A percentile compares a stretch with the other conserved stretches of the same genome.
These are phyloP conservation scores for Petrocephalus schoutedeni DNA, from an alignment of 2,797 vertebrate species.

Conservation along the genomic window DNA sequence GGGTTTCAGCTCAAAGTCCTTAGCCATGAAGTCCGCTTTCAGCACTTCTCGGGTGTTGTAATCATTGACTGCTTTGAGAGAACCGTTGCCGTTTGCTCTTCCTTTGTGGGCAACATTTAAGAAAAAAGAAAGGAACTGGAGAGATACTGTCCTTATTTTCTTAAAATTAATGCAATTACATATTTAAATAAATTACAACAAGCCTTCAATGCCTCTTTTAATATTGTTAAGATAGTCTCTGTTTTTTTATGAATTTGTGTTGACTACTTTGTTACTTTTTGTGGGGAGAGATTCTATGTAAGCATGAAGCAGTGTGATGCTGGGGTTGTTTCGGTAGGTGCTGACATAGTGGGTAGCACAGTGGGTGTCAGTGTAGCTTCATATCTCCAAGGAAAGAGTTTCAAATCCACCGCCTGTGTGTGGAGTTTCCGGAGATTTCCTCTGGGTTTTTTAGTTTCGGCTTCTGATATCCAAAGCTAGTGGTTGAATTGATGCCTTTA, in stretches of 20 bases:
- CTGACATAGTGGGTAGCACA: background rate
- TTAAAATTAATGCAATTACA: background rate
- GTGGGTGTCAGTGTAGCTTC: background rate
- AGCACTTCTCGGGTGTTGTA: background rate
- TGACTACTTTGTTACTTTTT: background rate
- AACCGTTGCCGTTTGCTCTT: background rate
- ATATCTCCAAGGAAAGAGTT: background rate
- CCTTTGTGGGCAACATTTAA: background rate
- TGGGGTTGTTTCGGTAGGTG: background rate
- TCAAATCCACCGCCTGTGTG: background rate
- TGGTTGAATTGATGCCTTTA: background rate
- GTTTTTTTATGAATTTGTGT: background rate
- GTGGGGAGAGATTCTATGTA: background rate
- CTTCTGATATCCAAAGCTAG: background rate
- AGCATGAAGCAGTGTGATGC: background rate
- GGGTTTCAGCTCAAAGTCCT: background rate
- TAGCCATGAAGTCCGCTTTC: background rate
- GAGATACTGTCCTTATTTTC: background rate
- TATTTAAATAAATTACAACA: background rate
- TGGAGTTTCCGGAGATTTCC: background rate
- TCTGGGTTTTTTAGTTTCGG: background rate
- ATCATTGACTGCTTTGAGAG: background rate
- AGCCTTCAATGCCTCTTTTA: background rate
- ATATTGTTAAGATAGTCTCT: background rate
- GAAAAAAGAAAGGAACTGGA: background rate